Conservation (phyloP, 2,797 vertebrate genomes). For the Sebastes aleutianus region DNA sequence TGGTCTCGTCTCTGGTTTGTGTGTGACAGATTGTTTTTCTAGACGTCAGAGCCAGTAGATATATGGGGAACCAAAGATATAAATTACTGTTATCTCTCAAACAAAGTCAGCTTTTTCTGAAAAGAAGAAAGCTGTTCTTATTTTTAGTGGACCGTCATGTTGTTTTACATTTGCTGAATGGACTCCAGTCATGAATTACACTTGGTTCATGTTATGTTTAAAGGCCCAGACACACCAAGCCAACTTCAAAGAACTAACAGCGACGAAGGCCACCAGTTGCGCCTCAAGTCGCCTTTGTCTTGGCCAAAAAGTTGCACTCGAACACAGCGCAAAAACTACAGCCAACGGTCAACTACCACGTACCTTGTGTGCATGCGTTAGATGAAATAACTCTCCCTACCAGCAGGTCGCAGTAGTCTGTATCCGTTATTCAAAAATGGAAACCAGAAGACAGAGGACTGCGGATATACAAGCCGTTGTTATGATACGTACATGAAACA, state of each 20-base stretch:
- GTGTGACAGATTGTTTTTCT: slow-evolving; percentile 39
- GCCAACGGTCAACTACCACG: too few species aligned
- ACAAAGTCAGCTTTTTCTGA: slow-evolving; percentile 6
- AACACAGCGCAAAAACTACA: too few species aligned
- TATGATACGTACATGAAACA: too few species aligned
- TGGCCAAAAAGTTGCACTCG: too few species aligned
- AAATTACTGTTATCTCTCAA: slow-evolving; percentile 22
- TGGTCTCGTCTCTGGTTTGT: slow-evolving; percentile 28
- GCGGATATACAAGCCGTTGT: too few species aligned
- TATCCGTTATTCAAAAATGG: fast-evolving
- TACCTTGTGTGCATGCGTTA: too few species aligned
- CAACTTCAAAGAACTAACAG: too few species aligned
- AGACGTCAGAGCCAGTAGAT: slow-evolving; percentile 23
- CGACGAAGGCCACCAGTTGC: too few species aligned
- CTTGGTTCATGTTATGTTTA: neutral
- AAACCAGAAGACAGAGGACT: too few species aligned
- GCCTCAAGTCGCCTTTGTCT: too few species aligned
- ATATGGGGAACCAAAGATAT: slow-evolving; percentile 10
- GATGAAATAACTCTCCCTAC: too few species aligned
- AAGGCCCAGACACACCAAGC: neutral
- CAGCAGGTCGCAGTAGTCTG: too few species aligned
- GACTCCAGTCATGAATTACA: neutral
- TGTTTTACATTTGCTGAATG: neutral
- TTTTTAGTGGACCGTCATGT: neutral
- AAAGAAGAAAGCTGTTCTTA: neutral